Evolutionary conservation across 2,888 invertebrate genomes (phyloP), one percentile per base, ranked within the genome.

Genomic region (Chironomus tentans): DNA sequence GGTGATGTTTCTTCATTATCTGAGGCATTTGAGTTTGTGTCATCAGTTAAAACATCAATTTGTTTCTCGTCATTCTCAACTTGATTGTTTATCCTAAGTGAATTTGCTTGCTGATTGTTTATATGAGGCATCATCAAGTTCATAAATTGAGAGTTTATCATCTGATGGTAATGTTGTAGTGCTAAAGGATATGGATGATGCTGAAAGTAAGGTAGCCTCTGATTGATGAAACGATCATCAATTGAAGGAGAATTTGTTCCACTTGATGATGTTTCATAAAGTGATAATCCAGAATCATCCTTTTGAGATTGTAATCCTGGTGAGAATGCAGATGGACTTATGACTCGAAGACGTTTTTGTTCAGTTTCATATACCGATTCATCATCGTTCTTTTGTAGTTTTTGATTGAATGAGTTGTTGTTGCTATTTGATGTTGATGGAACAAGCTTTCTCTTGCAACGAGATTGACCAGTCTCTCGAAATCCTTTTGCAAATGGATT

Each of bases 401-500:
- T 65, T 13, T 24, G 21, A 13, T 21, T 24, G n/a, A n/a, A 18
- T 12, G 1, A 38, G 7, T 38, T 38, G 10, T 2, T 38, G 38
- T 38, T 38, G 38, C 10, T 65, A 4, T 12, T 24, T 13, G 65
- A 69, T 79, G 82, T 81, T 79, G 80, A 79, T 77, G 80, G 80
- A 75, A 79, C 80, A 81, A 83, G 86, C 84, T 91, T 92, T 80
- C 91, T 85, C 80, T 92, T 92, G 82, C 89, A 89, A 76, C 89
- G 87, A 1, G 91, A 90, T 80, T 91, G 90, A 0, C 96, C 95
- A 76, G 92, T 90, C 78, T 94, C 93, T 61, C 95, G 89, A 83
- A 97, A 97, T 0, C 96, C 96, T 85, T 96, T 96, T 2, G 96
- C 96, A 83, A 96, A 96, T 0, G 95, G 95, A 81, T 96, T 97